phyloP scores from a whole-genome alignment of 2,888 invertebrate genomes.

The Mimachlamys varia region DNA sequence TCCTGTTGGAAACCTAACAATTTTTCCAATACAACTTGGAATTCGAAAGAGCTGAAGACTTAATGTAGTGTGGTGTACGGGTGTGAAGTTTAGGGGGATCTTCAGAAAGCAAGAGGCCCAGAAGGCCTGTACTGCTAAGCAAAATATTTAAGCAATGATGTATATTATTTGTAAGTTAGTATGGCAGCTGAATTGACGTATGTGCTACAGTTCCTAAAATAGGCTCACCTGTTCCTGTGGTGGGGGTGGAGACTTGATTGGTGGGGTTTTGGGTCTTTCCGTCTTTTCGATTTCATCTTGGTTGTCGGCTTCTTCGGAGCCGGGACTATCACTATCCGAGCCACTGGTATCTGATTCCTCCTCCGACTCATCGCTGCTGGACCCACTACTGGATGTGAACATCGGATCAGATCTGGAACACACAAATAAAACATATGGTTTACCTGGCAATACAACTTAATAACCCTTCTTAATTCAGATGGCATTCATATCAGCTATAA shows the following conservation, averaged over 20 bases:
- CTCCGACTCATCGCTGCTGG: conserved; percentile 38
- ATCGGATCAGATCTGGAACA: conserved; percentile 17
- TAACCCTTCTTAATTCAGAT: not conserved
- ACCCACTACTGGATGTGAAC: conserved; percentile 33
- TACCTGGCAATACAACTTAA: not conserved
- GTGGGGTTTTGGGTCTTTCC: conserved; percentile 41
- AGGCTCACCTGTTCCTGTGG: conserved; percentile 39
- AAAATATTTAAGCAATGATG: no score
- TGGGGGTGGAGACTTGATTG: conserved; percentile 43
- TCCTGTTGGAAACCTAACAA: no score
- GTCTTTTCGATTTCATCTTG: conserved; percentile 41
- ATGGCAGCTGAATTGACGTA: no score
- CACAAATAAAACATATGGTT: not conserved
- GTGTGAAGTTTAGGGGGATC: no score
- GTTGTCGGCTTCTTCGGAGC: conserved; percentile 41
- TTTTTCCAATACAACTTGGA: no score
- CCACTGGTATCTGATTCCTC: conserved; percentile 46
- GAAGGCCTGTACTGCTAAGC: no score
- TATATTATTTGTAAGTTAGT: no score
- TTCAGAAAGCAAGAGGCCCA: no score
- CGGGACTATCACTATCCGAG: conserved; percentile 45
- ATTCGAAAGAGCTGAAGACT: no score
- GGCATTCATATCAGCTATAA: no score
- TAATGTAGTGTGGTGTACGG: no score
- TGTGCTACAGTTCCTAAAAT: not conserved